Conservation (phyloP, 2,888 invertebrate genomes). For the Sympetrum striolatum region DNA sequence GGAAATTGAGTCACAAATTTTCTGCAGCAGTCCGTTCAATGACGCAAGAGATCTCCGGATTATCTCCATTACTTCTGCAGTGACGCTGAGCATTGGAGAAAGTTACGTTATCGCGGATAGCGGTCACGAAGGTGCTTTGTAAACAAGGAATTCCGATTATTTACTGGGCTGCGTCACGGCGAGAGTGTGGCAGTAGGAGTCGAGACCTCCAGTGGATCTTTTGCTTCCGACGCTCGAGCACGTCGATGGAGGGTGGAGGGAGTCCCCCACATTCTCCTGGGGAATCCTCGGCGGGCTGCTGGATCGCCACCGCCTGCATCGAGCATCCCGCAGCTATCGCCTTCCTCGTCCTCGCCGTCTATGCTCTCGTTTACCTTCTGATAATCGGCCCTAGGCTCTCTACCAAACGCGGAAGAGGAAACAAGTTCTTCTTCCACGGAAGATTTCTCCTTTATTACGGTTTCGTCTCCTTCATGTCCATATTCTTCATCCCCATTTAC, state of each 20-base stretch:
- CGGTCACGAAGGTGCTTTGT: not conserved
- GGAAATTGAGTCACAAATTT: too few species aligned
- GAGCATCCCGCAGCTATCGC: not conserved
- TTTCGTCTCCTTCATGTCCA: not conserved
- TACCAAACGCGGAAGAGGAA: not conserved
- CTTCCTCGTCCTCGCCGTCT: not conserved
- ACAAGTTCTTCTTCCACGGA: conserved; percentile 9
- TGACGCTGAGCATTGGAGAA: not conserved
- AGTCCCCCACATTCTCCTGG: not conserved
- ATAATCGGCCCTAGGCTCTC: not conserved
- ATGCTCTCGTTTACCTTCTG: not conserved
- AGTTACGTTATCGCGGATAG: not conserved
- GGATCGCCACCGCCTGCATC: not conserved
- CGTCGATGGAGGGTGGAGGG: not conserved
- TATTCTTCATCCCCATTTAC: not conserved
- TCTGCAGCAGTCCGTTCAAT: not conserved
- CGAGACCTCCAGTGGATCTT: too few species aligned
- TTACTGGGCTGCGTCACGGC: not conserved
- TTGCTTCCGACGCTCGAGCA: not conserved
- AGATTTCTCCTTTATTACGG: not conserved
- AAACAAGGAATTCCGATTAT: not conserved
- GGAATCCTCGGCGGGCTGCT: not conserved
- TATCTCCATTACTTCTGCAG: not conserved
- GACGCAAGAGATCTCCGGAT: not conserved
- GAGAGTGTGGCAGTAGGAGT: not conserved